Evolutionary conservation across 2,797 vertebrate genomes (phyloP), one percentile per base, ranked within the genome.

Genomic region (Lepilemur septentrionalis): DNA sequence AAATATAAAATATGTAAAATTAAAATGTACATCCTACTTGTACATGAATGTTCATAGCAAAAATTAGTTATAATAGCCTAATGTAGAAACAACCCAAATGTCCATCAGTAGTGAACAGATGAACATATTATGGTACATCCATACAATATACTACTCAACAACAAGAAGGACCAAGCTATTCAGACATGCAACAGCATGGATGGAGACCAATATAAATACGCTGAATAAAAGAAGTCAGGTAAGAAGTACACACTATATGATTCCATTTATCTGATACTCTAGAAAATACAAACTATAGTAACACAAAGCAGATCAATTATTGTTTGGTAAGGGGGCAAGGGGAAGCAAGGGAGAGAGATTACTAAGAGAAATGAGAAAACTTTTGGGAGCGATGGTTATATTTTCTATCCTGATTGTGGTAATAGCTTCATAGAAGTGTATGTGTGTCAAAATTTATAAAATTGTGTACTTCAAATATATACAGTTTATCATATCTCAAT

Each of bases 271-370:
- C n/a, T 70, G 55, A 94, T 67, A 59, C 10, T 80, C 55, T 75
- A 65, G 38, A 84, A 76, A 85, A 50, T 83, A 13, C 41, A 67
- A 65, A 61, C 30, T 38, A 4, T 5, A 86, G 28, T n/a, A 25
- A 87, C 15, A 15, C 23, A 76, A 70, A 87, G 25, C 4, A 43
- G 2, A 41, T 72, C 13, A 73, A 20, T 7, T 11, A 2, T 15
- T 81, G 1, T n/a, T 78, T 75, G 65, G 7, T 32, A 14, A 38
- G 18, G 5, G 4, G 9, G 0, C 0, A 1, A 52, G 17, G 22
- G n/a, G 41, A 50, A 28, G 13, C 4, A 63, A 35, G 5, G 59
- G 25, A 20, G 13, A 75, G 7, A n/a, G 25, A 15, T 50, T 69
- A 61, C 30, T 46, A 50, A 73, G 50, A 41, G 9, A 28, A 72